Conservation (phyloP, 2,797 vertebrate genomes). For the Sparidentex hasta region DNA sequence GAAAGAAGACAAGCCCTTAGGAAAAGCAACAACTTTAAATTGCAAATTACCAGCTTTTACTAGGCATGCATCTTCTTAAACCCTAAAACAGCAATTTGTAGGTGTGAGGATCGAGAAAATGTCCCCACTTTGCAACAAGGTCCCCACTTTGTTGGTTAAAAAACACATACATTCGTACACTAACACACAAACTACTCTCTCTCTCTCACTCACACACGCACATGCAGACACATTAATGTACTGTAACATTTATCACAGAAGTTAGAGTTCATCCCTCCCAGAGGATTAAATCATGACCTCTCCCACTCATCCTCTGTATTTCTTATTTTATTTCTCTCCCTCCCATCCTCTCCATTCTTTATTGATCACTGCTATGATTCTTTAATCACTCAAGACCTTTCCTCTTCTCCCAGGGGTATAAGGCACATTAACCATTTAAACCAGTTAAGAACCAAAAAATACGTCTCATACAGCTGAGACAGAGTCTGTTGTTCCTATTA, state of each 20-base stretch:
- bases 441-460: slow-evolving; percentile 31
- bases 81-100: too few relatives aligned
- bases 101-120: too few relatives aligned
- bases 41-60: not conserved
- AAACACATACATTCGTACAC: too few relatives aligned
- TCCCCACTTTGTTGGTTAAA: too few relatives aligned
- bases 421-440: slow-evolving; percentile 60
- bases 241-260: slow-evolving; percentile 30
- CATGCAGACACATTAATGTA: not conserved
- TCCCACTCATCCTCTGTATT: slow-evolving; percentile 9
- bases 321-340: slow-evolving; percentile 29
- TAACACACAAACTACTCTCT: too few relatives aligned
- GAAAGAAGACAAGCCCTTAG: not conserved
- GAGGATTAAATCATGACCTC: slow-evolving; percentile 49
- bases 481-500: not conserved
- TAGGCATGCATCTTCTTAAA: not conserved
- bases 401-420: slow-evolving; percentile 25
- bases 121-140: too few relatives aligned
- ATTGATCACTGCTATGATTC: slow-evolving; percentile 70
- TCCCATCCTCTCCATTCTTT: slow-evolving; percentile 49
- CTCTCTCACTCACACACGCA: not conserved
- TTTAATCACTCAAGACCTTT: slow-evolving; percentile 61
- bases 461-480: not conserved
- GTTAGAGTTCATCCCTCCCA: slow-evolving; percentile 40
- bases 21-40: not conserved